Evolutionary conservation across 2,113 vertebrate species (phyloP).

Genomic region (Crotalus horridus): DNA sequence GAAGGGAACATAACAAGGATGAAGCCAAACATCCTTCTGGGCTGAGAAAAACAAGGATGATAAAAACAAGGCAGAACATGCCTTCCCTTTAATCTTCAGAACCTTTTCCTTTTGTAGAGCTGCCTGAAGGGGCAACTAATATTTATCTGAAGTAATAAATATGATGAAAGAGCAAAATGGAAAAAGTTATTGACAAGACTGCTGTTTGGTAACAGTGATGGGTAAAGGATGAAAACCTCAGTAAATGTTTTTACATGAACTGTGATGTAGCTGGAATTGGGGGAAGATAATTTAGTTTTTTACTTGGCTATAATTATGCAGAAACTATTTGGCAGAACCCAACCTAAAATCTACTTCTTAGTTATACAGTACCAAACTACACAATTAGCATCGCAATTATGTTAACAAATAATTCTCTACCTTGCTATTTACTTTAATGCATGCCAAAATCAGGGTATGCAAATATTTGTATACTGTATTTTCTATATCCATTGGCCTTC

Average conservation of each 20-base stretch:
- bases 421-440: background rate
- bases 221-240: background rate
- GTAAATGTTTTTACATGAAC: background rate
- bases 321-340: background rate
- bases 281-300: background rate
- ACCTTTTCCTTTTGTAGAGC: background rate
- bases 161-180: constrained; percentile 2
- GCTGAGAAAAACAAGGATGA: background rate
- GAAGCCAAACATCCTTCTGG: background rate
- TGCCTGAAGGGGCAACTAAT: background rate
- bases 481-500: background rate
- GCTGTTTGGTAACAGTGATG: background rate
- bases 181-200: constrained; percentile 4
- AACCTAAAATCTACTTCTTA: background rate
- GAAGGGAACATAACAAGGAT: constrained; percentile 9
- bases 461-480: background rate
- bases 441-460: background rate
- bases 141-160: constrained; percentile 22
- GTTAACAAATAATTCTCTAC: rapidly evolving
- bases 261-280: background rate
- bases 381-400: background rate
- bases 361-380: background rate
- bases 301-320: background rate
- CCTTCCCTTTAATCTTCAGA: constrained; percentile 28
- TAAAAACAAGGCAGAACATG: background rate